A percentile compares a stretch with the other conserved stretches of the same genome.
Evolutionary conservation across 2,888 invertebrate genomes (phyloP).

Genomic region (Calameuta pallipes): DNA sequence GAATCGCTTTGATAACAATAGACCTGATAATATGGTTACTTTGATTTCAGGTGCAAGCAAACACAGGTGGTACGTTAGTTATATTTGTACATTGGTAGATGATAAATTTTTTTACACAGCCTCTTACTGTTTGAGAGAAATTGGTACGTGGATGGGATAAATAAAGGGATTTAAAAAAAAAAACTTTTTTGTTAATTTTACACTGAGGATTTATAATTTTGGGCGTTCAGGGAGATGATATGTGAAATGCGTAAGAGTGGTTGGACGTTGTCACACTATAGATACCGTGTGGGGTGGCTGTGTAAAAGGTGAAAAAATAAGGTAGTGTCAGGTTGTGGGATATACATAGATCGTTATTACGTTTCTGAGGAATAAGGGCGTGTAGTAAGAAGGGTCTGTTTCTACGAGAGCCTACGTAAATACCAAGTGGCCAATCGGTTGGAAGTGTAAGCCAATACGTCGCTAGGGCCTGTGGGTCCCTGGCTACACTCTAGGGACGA

Average conservation of each 20-base stretch:
- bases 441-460: constrained; percentile 63
- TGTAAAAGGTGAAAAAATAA: neutral
- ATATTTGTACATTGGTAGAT: neutral
- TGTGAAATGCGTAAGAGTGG: neutral
- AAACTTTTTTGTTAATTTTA: neutral
- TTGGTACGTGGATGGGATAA: neutral
- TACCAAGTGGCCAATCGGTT: constrained; percentile 60
- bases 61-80: constrained; percentile 56
- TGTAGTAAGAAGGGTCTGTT: constrained; percentile 22
- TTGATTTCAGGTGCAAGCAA: constrained; percentile 62
- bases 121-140: neutral
- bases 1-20: neutral
- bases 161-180: neutral
- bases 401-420: constrained; percentile 48
- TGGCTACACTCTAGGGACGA: constrained; percentile 34
- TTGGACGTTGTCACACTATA: neutral
- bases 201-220: neutral
- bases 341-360: neutral
- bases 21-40: constrained; percentile 20
- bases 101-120: neutral
- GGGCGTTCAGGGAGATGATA: neutral
- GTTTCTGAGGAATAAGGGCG: neutral
- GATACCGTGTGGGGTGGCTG: neutral
- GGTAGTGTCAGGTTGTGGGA: neutral
- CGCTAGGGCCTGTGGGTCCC: constrained; percentile 22